Base-by-base conservation (phyloP, 2,888 invertebrate species). In the Diarsia brunnea region DNA sequence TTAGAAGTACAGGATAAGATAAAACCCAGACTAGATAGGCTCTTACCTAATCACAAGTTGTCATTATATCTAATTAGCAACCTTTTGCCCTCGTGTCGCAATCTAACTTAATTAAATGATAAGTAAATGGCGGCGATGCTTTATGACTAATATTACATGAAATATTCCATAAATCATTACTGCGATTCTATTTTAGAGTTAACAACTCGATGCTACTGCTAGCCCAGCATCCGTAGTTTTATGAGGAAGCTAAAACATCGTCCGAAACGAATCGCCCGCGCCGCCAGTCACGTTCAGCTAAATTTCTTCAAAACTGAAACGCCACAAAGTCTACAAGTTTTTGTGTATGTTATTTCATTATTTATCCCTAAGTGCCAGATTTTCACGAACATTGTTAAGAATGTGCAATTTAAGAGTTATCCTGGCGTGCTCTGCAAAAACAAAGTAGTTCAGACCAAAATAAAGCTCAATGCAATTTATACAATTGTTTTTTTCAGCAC, bases 241-340 rank as follows among this genome's bases (percentile, higher is more conserved):
- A 86, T 55, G 78, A 81, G 87, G 85, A 85, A 87, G 78, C 76
- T 79, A 38, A 78, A 75, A 73, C 74, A 77, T 79, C 61, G 71
- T 75, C 79, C 77, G 82, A 78, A 87, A 80, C 86, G 69, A 88
- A 87, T 88, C 80, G 74, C n/a, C n/a, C n/a, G n/a, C n/a, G n/a
- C 78, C 64, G 67, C 69, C 65, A 47, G 73, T 81, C 87, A 84
- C 81, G 83, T 88, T 78, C 75, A 76, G 73, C 60, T 68, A n/a
- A n/a, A n/a, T 69, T 53, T 78, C 77, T 72, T 67, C 64, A 55
- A 64, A 79, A 75, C 53, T 45, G n/a, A 81, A 81, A 63, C 55
- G 24, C 49, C 47, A 19, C 63, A 31, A 79, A 73, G 47, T 64
- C 14, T 27, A 65, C 38, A 45, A n/a, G 12, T 14, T 7, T 80